A percentile compares a stretch with the other conserved stretches of the same genome.
These are phyloP conservation scores for Planiliza haematocheilus DNA, from an alignment of 2,113 vertebrate genomes.

Conservation along the genomic window DNA sequence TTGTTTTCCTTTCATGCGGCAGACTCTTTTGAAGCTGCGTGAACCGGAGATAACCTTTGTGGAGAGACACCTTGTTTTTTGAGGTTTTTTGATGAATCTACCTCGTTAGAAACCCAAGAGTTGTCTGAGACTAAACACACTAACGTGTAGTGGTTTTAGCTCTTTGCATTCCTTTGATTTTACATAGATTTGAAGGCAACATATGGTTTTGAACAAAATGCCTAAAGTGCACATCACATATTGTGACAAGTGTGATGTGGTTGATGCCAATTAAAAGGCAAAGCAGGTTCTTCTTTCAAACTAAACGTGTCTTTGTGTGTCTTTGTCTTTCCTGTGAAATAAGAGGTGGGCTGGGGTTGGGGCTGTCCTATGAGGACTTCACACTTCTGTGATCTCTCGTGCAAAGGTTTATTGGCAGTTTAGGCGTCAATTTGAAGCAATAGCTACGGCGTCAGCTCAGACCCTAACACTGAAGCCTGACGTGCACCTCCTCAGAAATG, in stretches of 20 bases:
- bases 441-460: no score
- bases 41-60: slow-evolving; percentile 45
- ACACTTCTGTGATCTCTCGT: no score
- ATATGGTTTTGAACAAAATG: slow-evolving; percentile 8
- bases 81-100: slow-evolving; percentile 51
- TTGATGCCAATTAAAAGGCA: neutral
- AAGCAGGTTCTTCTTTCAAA: neutral
- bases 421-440: no score
- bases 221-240: neutral
- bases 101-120: slow-evolving; percentile 48
- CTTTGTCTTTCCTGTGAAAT: no score
- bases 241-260: neutral
- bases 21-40: slow-evolving; percentile 47
- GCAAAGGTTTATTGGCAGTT: no score
- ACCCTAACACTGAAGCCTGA: no score
- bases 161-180: slow-evolving; percentile 29
- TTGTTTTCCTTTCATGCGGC: slow-evolving; percentile 47
- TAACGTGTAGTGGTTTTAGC: slow-evolving; percentile 26
- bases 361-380: no score
- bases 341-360: no score
- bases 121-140: slow-evolving; percentile 32
- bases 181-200: neutral
- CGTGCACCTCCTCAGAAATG: no score
- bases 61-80: slow-evolving; percentile 40
- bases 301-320: no score